Base-by-base conservation (phyloP, 2,797 vertebrate species). In the Basileuterus tristriatus region DNA sequence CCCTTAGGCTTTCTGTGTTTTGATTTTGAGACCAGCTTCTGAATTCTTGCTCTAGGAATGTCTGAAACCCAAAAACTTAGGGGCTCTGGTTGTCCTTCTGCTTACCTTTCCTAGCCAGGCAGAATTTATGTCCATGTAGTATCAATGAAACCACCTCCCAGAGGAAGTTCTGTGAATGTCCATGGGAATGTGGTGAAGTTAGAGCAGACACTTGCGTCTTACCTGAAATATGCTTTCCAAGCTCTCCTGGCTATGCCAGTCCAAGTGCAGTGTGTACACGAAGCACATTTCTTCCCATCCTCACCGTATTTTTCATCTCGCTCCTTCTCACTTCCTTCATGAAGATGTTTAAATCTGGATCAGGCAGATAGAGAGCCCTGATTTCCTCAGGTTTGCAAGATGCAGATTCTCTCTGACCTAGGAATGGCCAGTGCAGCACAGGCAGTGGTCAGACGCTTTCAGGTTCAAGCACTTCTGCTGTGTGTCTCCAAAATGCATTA, bases 381-480 rank as follows among this genome's bases (percentile, higher is more conserved):
- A 41, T 49, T 87, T 78, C 18, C 53, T 67, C 77, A 79, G 63
- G n/a, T 72, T 53, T 79, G 37, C 60, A 63, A 79, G 60, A 32
- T 20, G 36, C 58, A 69, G 75, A 26, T 36, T 70, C 22, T n/a
- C 30, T 53, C 50, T 6, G 2, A 65, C 11, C 37, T 64, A 46
- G 16, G 26, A 8, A 23, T 24, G 69, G 22, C 63, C 30, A 30
- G 37, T 0, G 0, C 46, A 79, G 55, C 32, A 29, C 13, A 34
- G 52, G 14, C 15, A 47, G 29, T 39, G 15, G 23, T 69, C 29
- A 64, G 39, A 43, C 12, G 2, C 22, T 59, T 70, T 36, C 44
- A 76, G 41, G 18, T 69, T 49, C 44, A 34, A 67, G 32, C 12
- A 27, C 14, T 90, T 76, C 12, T n/a, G 19, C 39, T 41, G 36